Evolutionary conservation across 2,797 vertebrate genomes (phyloP).

Genomic region (Serranus cabrilla): DNA sequence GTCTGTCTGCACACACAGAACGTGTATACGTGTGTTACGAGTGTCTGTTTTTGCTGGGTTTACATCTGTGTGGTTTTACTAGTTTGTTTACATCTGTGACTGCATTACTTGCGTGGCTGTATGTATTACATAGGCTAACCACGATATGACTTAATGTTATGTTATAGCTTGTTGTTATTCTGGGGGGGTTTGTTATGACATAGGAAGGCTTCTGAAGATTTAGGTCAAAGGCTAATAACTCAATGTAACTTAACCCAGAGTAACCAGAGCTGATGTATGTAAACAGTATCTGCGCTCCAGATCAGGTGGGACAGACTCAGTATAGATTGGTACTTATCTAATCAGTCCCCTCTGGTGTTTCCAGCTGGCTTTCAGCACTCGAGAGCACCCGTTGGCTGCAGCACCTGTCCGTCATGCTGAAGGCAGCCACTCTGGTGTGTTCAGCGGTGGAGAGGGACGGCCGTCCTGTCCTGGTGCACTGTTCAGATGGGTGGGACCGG

Average conservation of each 20-base stretch:
- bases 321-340: constrained; percentile 22
- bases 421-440: constrained; percentile 95
- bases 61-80: not conserved
- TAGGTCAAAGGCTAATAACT: constrained; percentile 20
- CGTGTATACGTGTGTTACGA: constrained; percentile 8
- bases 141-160: constrained; percentile 20
- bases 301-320: constrained; percentile 1
- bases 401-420: constrained; percentile 98
- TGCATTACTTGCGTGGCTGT: constrained; percentile 15
- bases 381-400: constrained; percentile 99
- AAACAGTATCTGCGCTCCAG: not conserved
- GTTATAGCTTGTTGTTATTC: constrained; percentile 24
- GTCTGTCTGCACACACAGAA: constrained; percentile 49
- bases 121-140: not conserved
- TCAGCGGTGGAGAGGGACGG: constrained; percentile 94
- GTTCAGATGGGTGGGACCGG: constrained; percentile 98
- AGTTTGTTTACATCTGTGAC: constrained; percentile 14
- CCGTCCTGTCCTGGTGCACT: constrained; percentile 96
- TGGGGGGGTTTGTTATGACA: constrained; percentile 9
- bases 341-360: constrained; percentile 23
- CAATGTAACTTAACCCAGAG: not conserved
- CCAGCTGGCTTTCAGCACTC: constrained; percentile 96
- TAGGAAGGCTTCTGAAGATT: constrained; percentile 7
- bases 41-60: constrained; percentile 17
- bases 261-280: constrained; percentile 3